Conservation (phyloP, 2,113 vertebrate genomes). For the Burhinus bistriatus region DNA sequence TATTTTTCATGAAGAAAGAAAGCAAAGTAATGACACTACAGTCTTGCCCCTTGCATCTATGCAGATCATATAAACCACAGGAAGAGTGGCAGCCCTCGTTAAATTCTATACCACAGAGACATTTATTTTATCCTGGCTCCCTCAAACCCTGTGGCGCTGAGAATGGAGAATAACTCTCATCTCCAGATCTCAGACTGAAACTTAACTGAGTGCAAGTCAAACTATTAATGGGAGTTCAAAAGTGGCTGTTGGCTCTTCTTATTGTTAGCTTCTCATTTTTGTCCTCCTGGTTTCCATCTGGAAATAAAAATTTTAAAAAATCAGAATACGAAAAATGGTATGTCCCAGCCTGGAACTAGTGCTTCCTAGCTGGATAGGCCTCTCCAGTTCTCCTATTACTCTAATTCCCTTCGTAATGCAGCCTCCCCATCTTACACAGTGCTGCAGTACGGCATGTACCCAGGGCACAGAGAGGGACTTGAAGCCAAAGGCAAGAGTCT, state of each 20-base stretch:
- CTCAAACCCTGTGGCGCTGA: background rate
- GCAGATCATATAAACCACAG: background rate
- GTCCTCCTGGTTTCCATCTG: background rate
- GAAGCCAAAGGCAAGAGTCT: background rate
- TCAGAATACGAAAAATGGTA: background rate
- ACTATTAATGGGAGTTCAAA: background rate
- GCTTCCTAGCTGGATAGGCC: background rate
- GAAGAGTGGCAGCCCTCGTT: background rate
- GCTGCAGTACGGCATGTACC: background rate
- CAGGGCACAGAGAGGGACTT: background rate
- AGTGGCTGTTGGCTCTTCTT: background rate
- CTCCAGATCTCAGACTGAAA: background rate
- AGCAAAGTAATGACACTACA: background rate
- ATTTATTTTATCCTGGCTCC: background rate
- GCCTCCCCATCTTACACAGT: background rate
- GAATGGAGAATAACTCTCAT: background rate
- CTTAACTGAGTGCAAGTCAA: background rate
- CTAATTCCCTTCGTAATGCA: background rate
- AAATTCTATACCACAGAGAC: background rate
- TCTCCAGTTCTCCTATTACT: background rate
- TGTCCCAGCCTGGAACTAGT: background rate
- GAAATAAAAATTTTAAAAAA: background rate
- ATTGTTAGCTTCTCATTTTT: background rate
- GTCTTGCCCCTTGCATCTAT: background rate
- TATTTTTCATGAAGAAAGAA: background rate